Base-by-base conservation (phyloP, 2,888 invertebrate genomes). In the Spisula solida region DNA sequence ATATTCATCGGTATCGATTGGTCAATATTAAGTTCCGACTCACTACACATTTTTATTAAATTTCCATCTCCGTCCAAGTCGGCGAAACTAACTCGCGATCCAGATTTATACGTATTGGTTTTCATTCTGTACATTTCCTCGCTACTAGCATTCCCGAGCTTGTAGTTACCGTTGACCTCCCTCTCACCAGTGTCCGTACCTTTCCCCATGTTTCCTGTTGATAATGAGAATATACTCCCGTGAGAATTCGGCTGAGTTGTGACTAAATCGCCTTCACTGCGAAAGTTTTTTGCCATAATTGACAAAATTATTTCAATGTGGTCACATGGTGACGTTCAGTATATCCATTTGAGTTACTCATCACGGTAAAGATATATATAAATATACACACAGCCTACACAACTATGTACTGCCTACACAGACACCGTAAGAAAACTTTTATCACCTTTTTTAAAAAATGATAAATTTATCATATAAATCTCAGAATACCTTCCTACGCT, bases 21-120 rank as follows among this genome's bases (percentile, higher is more conserved):
- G 16, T 88, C 89, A 10, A 85, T 25, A 82, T 90, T 55, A 10
- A 90, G 78, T 31, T 90, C 92, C 20, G 88, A 84, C 48, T 90
- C 92, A 79, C 92, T 92, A 70, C 89, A 89, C 25, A 84, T 90
- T 85, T 92, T 92, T 2, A 90, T 82, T 51, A 92, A 82, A 81
- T 90, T 92, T 25, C 92, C 92, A 29, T 92, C 90, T 14, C 84
- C 81, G 47, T 89, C 90, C 29, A 85, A n/a, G 80, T 92, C 92
- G 0, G 92, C 90, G 51, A 92, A 92, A 78, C 92, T 92, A 14
- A 92, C 92, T 6, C 92, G 85, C 0, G 92, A 92, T n/a, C 88
- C 88, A 14, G 89, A 85, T 80, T 92, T 92, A 16, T 88, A 51
- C 0, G 91, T 85, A 4, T 84, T 82, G 25, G 92, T 80, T 75